Percentiles rank a stretch among this genome's conserved stretches.
These are phyloP conservation scores for Volucella inanis DNA, from an alignment of 2,888 invertebrate species.

Conservation along the genomic window DNA sequence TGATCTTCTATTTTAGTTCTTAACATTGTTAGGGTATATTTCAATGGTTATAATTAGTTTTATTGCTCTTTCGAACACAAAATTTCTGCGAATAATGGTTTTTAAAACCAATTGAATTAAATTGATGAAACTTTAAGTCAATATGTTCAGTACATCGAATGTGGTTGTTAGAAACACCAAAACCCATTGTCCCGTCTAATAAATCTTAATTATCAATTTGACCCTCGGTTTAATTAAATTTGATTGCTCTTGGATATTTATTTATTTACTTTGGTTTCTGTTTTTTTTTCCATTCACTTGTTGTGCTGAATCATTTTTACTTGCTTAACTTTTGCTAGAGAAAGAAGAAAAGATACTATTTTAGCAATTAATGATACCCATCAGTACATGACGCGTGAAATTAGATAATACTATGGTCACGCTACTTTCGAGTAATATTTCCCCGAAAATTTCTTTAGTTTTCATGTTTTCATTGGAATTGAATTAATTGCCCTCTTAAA, in stretches of 20 bases:
- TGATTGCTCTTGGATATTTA: constrained; percentile 9
- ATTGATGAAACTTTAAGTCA: background rate
- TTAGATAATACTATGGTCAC: constrained; percentile 43
- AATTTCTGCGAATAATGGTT: too few species aligned
- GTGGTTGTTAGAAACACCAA: background rate
- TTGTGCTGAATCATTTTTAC: background rate
- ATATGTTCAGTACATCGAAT: constrained; percentile 9
- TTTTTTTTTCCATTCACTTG: background rate
- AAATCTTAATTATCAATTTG: constrained; percentile 33
- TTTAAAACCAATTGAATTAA: constrained; percentile 20
- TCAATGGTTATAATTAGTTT: too few species aligned
- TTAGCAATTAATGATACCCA: constrained; percentile 39
- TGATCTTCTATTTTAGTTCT: too few species aligned
- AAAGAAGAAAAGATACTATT: background rate
- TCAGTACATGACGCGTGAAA: constrained; percentile 53
- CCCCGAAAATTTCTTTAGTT: constrained; percentile 34
- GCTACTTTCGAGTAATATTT: constrained; percentile 7
- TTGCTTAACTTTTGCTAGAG: background rate
- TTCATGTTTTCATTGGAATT: constrained; percentile 27
- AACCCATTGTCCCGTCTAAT: constrained; percentile 11
- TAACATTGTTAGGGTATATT: too few species aligned
- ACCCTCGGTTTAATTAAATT: constrained; percentile 37
- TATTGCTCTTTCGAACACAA: too few species aligned
- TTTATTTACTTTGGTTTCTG: constrained; percentile 1
- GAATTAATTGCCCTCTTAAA: constrained; percentile 60